Evolutionary conservation across 2,888 invertebrate genomes (phyloP).

Genomic region (Idaea aversata): DNA sequence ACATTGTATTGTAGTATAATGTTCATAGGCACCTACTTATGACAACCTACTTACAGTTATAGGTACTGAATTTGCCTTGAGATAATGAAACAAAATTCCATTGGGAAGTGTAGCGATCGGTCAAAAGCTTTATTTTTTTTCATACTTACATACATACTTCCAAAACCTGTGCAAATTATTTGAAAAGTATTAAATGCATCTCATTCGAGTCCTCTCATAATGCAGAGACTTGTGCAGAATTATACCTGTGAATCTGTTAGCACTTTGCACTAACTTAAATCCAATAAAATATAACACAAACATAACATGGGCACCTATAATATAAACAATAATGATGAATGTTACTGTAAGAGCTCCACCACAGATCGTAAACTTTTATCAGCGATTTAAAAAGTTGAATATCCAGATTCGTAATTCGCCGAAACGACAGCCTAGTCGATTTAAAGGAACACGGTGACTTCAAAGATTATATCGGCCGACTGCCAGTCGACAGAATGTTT

Average conservation of each 20-base stretch:
- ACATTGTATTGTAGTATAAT: constrained; percentile 18
- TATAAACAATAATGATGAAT: not conserved
- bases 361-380: not conserved
- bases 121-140: too few species aligned
- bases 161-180: too few species aligned
- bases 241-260: too few species aligned
- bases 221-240: too few species aligned
- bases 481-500: not conserved
- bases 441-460: not conserved
- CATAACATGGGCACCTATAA: not conserved
- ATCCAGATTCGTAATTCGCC: not conserved
- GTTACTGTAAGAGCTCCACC: not conserved
- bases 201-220: too few species aligned
- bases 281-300: not conserved
- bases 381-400: not conserved
- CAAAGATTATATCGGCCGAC: not conserved
- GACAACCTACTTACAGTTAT: not conserved
- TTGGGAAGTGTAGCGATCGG: too few species aligned
- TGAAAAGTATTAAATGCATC: too few species aligned
- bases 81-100: too few species aligned
- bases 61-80: not conserved
- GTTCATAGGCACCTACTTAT: constrained; percentile 11
- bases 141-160: too few species aligned
- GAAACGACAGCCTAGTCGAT: not conserved
- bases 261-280: not conserved